phyloP scores from a whole-genome alignment of 2,797 vertebrate genomes.

The Rhyacichthys aspro region DNA sequence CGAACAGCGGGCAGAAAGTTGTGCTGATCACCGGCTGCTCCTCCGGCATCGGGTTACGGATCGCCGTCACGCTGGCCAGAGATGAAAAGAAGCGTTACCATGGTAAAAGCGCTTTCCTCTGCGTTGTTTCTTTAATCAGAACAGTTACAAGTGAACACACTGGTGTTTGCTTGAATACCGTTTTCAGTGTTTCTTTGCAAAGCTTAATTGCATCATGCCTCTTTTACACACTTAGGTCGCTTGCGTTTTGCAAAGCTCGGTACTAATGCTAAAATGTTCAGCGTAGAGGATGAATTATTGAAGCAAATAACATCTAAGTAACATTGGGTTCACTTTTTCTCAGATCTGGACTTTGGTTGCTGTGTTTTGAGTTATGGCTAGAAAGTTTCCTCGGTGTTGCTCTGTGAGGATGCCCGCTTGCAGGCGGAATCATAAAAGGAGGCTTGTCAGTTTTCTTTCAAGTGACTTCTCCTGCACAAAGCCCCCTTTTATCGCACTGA shows the following conservation, averaged over 20 bases:
- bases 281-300: conserved; percentile 20
- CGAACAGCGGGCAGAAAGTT: conserved; percentile 82
- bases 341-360: conserved; percentile 38
- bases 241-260: conserved; percentile 46
- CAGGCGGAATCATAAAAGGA: conserved; percentile 78
- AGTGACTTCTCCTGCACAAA: conserved; percentile 85
- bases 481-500: conserved; percentile 79
- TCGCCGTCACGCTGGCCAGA: conserved; percentile 87
- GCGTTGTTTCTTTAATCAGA: conserved; percentile 56
- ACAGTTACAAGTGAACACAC: conserved; percentile 27
- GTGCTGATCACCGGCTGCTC: conserved; percentile 95
- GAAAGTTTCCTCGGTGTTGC: conserved; percentile 76
- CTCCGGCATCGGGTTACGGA: conserved; percentile 90
- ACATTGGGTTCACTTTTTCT: conserved; percentile 54
- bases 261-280: conserved; percentile 23
- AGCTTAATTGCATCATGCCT: conserved; percentile 24
- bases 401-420: conserved; percentile 74
- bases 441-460: conserved; percentile 84
- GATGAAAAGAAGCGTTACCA: conserved; percentile 89
- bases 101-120: conserved; percentile 83
- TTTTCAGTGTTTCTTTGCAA: conserved; percentile 41
- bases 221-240: conserved; percentile 60
- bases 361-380: conserved; percentile 70
- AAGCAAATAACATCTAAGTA: conserved; percentile 16
- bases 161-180: conserved; percentile 24